phyloP scores from a whole-genome alignment of 2,797 vertebrate species.

The Hyperoplus lanceolatus region DNA sequence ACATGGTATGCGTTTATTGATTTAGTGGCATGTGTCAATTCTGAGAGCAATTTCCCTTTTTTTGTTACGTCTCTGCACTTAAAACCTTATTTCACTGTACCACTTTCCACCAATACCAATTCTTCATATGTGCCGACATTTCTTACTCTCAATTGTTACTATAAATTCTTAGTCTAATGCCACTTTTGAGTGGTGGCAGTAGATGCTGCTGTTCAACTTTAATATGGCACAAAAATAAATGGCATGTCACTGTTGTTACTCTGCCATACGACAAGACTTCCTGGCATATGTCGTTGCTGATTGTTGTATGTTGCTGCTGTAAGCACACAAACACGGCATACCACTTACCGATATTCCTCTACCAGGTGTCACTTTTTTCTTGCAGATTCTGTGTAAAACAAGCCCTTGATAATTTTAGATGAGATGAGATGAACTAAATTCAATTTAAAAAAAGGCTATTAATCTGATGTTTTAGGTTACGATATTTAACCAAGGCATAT shows the following conservation, averaged over 20 bases:
- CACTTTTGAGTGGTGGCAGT: too few relatives aligned
- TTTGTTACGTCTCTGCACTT: background rate
- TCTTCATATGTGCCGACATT: background rate
- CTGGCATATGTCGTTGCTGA: background rate
- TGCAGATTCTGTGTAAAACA: background rate
- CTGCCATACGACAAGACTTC: too few relatives aligned
- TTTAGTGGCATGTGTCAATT: background rate
- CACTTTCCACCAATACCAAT: background rate
- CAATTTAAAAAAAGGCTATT: background rate
- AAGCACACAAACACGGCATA: background rate
- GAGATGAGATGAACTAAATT: background rate
- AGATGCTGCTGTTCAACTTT: background rate
- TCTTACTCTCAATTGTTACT: background rate
- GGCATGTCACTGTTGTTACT: too few relatives aligned
- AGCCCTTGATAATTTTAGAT: too few relatives aligned
- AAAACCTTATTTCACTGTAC: too few relatives aligned
- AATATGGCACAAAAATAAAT: background rate
- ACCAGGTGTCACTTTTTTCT: background rate
- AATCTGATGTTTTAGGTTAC: conserved; percentile 8
- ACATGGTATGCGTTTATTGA: background rate
- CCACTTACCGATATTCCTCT: background rate
- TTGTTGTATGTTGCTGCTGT: background rate
- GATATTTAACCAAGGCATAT: conserved; percentile 32
- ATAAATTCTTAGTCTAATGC: too few relatives aligned
- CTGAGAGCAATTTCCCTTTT: background rate